Evolutionary conservation across 2,888 invertebrate genomes (phyloP).

Genomic region (Dendrolimus houi): DNA sequence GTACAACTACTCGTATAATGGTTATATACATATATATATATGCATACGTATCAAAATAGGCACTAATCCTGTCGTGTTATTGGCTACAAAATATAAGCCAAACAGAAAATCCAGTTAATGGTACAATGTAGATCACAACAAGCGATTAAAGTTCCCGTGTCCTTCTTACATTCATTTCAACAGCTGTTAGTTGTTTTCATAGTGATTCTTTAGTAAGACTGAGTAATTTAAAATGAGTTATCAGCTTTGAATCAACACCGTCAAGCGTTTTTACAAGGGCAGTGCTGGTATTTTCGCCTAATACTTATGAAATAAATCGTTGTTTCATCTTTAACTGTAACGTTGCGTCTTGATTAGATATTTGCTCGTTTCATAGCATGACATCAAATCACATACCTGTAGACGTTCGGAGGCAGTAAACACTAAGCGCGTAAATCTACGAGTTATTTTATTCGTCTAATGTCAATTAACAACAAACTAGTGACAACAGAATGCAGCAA

Average conservation of each 20-base stretch:
- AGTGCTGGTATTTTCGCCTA: not conserved
- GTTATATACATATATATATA: conserved; percentile 7
- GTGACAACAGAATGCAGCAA: no score
- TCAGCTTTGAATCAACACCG: not conserved
- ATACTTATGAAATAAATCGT: not conserved
- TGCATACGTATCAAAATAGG: conserved; percentile 19
- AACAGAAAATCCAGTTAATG: not conserved
- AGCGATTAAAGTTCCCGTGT: conserved; percentile 18
- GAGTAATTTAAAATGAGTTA: not conserved
- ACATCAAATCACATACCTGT: no score
- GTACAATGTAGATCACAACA: not conserved
- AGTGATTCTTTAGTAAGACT: conserved; percentile 5
- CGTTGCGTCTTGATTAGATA: no score
- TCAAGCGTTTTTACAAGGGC: not conserved
- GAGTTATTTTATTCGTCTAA: no score
- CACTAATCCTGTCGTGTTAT: conserved; percentile 11
- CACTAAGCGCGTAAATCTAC: no score
- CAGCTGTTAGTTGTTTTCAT: conserved; percentile 17
- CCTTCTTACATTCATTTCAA: conserved; percentile 16
- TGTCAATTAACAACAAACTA: no score
- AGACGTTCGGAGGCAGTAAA: no score
- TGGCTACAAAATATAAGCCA: no score
- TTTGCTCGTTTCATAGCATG: no score
- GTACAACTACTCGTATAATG: conserved; percentile 28
- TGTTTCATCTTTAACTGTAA: not conserved